Conservation (phyloP, 2,797 vertebrate genomes). For the Sebastiscus albofasciatus region DNA sequence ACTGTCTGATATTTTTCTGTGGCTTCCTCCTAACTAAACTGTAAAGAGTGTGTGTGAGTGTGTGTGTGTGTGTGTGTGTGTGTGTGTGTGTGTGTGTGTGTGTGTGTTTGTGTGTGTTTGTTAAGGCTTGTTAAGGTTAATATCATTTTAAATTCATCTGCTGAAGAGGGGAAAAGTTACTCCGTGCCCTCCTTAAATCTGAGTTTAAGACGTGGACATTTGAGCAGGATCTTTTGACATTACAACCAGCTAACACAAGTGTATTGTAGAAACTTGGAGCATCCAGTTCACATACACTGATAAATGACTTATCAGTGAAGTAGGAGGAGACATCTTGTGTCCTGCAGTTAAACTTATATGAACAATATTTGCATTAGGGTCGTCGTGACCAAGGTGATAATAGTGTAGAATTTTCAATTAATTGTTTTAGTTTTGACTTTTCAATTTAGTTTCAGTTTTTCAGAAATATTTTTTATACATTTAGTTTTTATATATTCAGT, state of each 20-base stretch:
- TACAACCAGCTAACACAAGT: background rate
- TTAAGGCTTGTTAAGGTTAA: background rate
- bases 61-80: background rate
- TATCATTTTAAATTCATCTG: conserved; percentile 1
- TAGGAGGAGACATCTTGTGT: background rate
- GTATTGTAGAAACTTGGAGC: background rate
- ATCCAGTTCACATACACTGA: background rate
- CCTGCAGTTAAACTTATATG: background rate
- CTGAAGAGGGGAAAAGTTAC: background rate
- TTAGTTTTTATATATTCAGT: too few species aligned
- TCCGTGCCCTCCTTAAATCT: background rate
- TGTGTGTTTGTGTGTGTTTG: background rate
- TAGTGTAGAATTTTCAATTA: too few species aligned
- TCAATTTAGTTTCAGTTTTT: too few species aligned
- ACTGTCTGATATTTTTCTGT: conserved; percentile 3
- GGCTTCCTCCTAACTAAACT: conserved; percentile 11
- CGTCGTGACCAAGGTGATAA: too few species aligned
- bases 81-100: background rate
- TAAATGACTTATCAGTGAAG: background rate
- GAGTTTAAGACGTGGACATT: background rate
- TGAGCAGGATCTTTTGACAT: background rate
- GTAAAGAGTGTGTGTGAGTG: background rate
- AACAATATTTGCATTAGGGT: background rate
- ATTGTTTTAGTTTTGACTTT: too few species aligned
- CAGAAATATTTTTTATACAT: too few species aligned